Evolutionary conservation across 2,888 invertebrate species (phyloP).

Genomic region (Morinoia aosen): DNA sequence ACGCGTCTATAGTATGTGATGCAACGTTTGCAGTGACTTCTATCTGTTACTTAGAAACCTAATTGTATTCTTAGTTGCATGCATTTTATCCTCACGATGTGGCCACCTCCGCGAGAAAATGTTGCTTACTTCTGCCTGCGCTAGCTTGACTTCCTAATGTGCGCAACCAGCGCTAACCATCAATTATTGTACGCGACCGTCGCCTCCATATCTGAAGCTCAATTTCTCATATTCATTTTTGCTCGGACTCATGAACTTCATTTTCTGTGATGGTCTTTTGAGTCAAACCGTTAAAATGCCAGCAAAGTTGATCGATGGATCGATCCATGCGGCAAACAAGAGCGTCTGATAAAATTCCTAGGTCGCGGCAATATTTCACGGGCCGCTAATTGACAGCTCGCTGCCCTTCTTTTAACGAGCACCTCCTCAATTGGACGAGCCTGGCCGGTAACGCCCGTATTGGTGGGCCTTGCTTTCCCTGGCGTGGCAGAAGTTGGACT

Average conservation of each 20-base stretch:
- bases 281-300: slow-evolving; percentile 1
- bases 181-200: not conserved
- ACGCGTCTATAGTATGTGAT: no score
- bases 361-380: not conserved
- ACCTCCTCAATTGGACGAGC: not conserved
- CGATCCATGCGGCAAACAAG: slow-evolving; percentile 1
- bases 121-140: no score
- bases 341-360: not conserved
- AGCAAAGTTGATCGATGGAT: slow-evolving; percentile 4
- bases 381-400: slow-evolving; percentile 1
- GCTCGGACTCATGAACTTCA: not conserved
- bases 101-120: no score
- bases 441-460: not conserved
- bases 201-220: not conserved
- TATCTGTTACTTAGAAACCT: no score
- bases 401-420: slow-evolving; percentile 4
- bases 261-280: not conserved
- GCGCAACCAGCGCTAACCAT: not conserved
- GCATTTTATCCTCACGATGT: no score
- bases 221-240: not conserved
- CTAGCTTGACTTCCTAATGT: no score
- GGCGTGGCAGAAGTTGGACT: no score
- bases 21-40: no score
- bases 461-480: not conserved
- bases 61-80: no score